A percentile compares a stretch with the other conserved stretches of the same genome.
Evolutionary conservation across 2,113 vertebrate genomes (phyloP).

Genomic region (Chrysemys picta): DNA sequence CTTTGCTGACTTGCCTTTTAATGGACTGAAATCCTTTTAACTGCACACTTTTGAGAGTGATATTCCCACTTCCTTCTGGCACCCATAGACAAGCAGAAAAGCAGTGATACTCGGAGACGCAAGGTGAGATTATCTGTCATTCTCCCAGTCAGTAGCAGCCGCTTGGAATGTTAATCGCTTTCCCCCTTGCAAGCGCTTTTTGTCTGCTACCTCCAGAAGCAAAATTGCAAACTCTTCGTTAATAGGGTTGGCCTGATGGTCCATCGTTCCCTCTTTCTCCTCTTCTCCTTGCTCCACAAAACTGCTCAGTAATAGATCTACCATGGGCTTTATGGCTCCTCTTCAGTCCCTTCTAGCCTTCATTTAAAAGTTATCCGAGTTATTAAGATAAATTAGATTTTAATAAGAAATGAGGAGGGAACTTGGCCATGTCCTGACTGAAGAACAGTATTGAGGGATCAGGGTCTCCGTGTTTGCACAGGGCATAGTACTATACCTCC

Average conservation of each 20-base stretch:
- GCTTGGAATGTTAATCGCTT: conserved; percentile 37
- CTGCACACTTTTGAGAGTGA: background rate
- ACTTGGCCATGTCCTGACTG: background rate
- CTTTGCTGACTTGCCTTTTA: background rate
- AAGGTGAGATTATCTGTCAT: conserved; percentile 49
- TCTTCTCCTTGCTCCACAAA: background rate
- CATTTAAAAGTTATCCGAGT: background rate
- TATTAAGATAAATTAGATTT: background rate
- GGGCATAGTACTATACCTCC: background rate
- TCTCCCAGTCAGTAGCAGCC: background rate
- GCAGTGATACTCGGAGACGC: conserved; percentile 1
- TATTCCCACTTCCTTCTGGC: background rate
- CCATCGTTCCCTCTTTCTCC: background rate
- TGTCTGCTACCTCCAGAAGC: background rate
- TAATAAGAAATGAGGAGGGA: conserved; percentile 16
- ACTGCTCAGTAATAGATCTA: background rate
- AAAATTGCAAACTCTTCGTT: background rate
- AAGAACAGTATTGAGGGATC: background rate
- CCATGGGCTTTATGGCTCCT: background rate
- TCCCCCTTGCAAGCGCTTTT: background rate
- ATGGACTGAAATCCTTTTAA: conserved; percentile 16
- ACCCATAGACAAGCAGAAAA: conserved; percentile 39
- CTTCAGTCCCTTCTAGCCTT: background rate
- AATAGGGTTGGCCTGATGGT: background rate
- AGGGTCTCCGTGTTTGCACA: background rate